Base-by-base conservation (phyloP, 2,888 invertebrate species). In the Trissolcus brochymenae region DNA sequence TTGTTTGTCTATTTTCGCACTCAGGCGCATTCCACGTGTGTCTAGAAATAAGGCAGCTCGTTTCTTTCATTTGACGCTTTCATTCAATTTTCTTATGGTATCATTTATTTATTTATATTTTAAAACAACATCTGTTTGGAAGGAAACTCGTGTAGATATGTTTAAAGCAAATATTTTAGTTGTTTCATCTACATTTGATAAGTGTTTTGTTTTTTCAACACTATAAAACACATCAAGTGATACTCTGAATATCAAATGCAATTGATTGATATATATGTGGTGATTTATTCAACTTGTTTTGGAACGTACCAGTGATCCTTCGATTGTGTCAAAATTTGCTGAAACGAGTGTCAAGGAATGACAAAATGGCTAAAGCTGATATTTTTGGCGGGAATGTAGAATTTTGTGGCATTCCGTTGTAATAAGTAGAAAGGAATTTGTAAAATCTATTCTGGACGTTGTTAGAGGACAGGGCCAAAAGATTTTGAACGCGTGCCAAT, bases 401-500 rank as follows among this genome's bases (percentile, higher is more conserved):
- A 43, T 43, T 41, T 43, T 46, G 50, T 57, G 35, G 29, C 55
- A 60, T 77, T 75, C 75, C 55, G 50, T 50, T 19, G 62, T 61
- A 77, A 72, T 62, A 77, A 66, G 70, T 14, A n/a, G 29, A 46
- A 49, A 29, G 57, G 72, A 78, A 78, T 78, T 67, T 57, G 50
- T 40, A 41, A 46, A 50, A 61, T 25, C 29, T 65, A 75, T 71
- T 72, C 72, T 66, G 41, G 80, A 75, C 56, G 25, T 25, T 72
- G 46, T 17, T 56, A 74, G 76, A 46, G 59, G 74, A 76, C 71
- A 74, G 71, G 65, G 79, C 79, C 80, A 80, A 80, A 68, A 78
- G 70, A 62, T 71, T 66, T 78, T 87, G 87, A 84, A 81, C 64
- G 6, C 14, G 14, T 55, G 84, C 87, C 87, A 86, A 81, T 79